These are phyloP conservation scores for Diarsia dahlii DNA, from an alignment of 2,888 invertebrate species.

Conservation along the genomic window DNA sequence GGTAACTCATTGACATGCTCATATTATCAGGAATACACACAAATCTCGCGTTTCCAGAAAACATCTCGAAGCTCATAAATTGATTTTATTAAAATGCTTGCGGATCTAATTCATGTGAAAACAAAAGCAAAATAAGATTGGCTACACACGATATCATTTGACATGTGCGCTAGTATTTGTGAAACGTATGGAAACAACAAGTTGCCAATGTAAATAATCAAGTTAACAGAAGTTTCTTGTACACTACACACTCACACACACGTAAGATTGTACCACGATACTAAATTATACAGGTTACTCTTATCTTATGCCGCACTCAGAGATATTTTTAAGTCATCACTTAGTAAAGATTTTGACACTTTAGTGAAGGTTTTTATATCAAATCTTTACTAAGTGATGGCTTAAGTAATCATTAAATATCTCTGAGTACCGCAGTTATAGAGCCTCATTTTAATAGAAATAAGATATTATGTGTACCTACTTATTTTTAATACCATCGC, in stretches of 20 bases:
- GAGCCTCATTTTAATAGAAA: neutral
- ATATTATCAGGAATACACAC: neutral
- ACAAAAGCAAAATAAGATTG: constrained; percentile 5
- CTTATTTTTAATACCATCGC: neutral
- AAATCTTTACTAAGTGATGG: too few species aligned
- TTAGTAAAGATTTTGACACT: too few species aligned
- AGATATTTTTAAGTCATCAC: too few species aligned
- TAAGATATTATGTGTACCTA: neutral
- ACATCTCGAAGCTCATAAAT: neutral
- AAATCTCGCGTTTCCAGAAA: neutral
- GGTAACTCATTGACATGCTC: too few species aligned
- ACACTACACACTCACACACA: neutral
- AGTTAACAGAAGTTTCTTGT: neutral
- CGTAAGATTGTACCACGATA: neutral
- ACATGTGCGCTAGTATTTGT: neutral
- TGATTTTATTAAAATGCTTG: constrained; percentile 8
- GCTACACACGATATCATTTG: neutral
- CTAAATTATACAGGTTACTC: too few species aligned
- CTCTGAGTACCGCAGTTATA: too few species aligned
- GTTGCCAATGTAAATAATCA: neutral
- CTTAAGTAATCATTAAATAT: too few species aligned
- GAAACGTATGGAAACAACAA: neutral
- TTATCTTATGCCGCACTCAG: too few species aligned
- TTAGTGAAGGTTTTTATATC: too few species aligned
- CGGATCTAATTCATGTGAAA: constrained; percentile 10